phyloP scores from a whole-genome alignment of 2,113 vertebrate species.

The Hiodon tergisus region DNA sequence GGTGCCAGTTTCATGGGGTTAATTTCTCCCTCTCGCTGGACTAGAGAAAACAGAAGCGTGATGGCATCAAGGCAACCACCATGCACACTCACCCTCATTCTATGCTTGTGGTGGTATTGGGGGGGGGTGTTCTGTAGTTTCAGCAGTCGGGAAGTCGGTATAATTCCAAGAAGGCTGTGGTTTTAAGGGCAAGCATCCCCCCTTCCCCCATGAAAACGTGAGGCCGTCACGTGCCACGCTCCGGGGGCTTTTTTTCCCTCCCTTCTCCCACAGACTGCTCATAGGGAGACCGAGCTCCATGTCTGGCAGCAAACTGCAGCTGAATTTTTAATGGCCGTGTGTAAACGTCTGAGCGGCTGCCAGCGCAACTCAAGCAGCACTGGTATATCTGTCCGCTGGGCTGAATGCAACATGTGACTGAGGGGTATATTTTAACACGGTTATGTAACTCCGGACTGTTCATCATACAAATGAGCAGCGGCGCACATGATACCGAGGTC shows the following conservation, averaged over 20 bases:
- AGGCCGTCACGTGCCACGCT: constrained; percentile 57
- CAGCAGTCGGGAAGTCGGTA: constrained; percentile 25
- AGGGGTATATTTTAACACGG: constrained; percentile 65
- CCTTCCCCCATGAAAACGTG: constrained; percentile 35
- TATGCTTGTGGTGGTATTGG: constrained; percentile 27
- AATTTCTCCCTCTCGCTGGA: constrained; percentile 18
- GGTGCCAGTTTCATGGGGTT: constrained; percentile 40
- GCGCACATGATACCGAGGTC: constrained; percentile 55
- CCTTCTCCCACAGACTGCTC: constrained; percentile 49
- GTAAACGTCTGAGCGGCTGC: constrained; percentile 55
- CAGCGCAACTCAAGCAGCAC: constrained; percentile 57
- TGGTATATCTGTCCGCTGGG: constrained; percentile 61
- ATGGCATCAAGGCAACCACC: constrained; percentile 29
- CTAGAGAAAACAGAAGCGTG: constrained; percentile 41
- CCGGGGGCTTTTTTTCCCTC: constrained; percentile 18
- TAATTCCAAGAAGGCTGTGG: constrained; percentile 30
- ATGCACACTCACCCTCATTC: constrained; percentile 11
- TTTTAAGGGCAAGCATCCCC: constrained; percentile 51
- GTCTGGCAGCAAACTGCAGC: constrained; percentile 51
- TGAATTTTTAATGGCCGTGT: constrained; percentile 46
- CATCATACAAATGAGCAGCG: constrained; percentile 52
- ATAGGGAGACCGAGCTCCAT: constrained; percentile 51
- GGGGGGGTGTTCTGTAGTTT: constrained; percentile 51
- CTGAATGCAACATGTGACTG: constrained; percentile 68
- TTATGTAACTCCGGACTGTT: constrained; percentile 69